Evolutionary conservation across 2,797 vertebrate species (phyloP), one percentile per base, ranked within the genome.

Genomic region (Periophthalmus magnuspinnatus): DNA sequence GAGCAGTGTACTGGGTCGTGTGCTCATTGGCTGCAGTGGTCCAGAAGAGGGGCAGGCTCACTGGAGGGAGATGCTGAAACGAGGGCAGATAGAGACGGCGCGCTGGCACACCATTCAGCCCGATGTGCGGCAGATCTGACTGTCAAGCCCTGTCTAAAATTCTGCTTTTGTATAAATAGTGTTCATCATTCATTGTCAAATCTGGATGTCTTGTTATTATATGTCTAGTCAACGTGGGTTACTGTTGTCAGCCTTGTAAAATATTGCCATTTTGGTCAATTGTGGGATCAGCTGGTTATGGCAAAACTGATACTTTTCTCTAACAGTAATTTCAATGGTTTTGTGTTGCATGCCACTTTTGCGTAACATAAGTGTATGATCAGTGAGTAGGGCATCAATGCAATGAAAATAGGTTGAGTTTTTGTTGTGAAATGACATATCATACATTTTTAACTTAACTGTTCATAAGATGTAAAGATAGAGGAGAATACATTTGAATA

Each of bases 51-150:
- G 94, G 52, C 73, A 72, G 70, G 87, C 75, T 58, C 95, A 95
- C 88, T 95, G 95, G 95, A 91, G 82, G 75, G 94, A 95, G 70
- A 95, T 92, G 93, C 92, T 90, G 81, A 77, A 73, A 67, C 84
- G 52, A 34, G 91, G 91, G 1, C 94, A 93, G 38, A 86, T 88
- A 79, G 95, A 96, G 82, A 92, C 87, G 0, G 89, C 89, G 0
- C 79, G 73, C 58, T 95, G 95, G 95, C 95, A 95, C 80, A 6
- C 9, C 36, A 80, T 95, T 75, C 92, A 88, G 28, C 85, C 92
- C 5, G 70, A 89, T 1, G 9, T 21, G 0, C 41, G 62, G 5
- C 81, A 87, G 72, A 68, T 69, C 61, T 63, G 71, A 80, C 56
- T n/a, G 58, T 21, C 9, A 21, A 24, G 22, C 21, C 21, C 10